Evolutionary conservation across 2,113 vertebrate genomes (phyloP).

Genomic region (Dermatemys mawii): DNA sequence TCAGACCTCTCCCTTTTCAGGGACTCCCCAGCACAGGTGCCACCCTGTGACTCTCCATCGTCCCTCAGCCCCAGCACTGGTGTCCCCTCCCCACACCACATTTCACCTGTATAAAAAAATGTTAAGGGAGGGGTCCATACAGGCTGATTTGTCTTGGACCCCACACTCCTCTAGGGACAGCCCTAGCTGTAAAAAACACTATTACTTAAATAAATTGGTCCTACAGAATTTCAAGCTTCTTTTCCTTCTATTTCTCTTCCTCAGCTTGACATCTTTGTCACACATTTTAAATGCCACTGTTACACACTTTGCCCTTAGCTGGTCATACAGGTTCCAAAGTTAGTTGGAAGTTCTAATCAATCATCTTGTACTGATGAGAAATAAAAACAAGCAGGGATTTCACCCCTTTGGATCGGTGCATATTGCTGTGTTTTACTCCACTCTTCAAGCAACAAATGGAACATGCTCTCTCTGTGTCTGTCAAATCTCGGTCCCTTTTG

Average conservation of each 20-base stretch:
- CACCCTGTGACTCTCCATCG: too few species aligned
- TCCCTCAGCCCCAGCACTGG: too few species aligned
- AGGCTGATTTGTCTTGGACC: too few species aligned
- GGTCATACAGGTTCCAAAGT: background rate
- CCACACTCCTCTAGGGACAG: too few species aligned
- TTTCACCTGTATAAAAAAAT: too few species aligned
- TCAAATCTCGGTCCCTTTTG: conserved; percentile 53
- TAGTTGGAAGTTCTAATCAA: conserved; percentile 19
- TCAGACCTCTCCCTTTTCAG: too few species aligned
- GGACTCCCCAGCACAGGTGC: too few species aligned
- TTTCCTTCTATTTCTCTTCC: background rate
- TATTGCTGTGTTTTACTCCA: background rate
- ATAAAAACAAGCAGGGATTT: background rate
- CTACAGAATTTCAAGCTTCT: background rate
- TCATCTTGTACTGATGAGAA: background rate
- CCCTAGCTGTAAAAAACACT: background rate
- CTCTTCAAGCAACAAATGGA: conserved; percentile 29
- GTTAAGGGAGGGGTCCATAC: too few species aligned
- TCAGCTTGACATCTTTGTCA: background rate
- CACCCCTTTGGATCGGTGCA: fast-evolving
- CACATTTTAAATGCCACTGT: background rate
- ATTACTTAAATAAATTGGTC: background rate
- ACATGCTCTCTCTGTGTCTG: background rate
- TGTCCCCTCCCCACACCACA: too few species aligned
- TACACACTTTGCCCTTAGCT: fast-evolving